Conservation (phyloP, 2,888 invertebrate species). For the Mechanitis mazaeus region DNA sequence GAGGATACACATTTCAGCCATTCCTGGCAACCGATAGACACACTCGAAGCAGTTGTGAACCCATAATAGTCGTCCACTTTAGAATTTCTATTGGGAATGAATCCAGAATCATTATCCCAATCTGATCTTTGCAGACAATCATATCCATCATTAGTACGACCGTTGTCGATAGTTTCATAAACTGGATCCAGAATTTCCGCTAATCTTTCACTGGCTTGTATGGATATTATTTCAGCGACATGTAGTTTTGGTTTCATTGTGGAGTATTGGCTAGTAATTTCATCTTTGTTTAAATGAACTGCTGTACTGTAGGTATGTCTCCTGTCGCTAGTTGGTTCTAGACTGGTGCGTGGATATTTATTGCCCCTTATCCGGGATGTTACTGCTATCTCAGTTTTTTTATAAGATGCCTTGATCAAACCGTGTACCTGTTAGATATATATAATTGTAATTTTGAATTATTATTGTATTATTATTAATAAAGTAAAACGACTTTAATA, state of each 20-base stretch:
- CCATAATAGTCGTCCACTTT: slow-evolving; percentile 53
- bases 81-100: slow-evolving; percentile 40
- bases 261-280: slow-evolving; percentile 44
- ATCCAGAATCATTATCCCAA: slow-evolving; percentile 43
- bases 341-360: slow-evolving; percentile 43
- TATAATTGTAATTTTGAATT: no score
- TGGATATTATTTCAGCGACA: slow-evolving; percentile 68
- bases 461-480: no score
- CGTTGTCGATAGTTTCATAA: slow-evolving; percentile 61
- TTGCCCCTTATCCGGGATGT: slow-evolving; percentile 55
- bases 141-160: slow-evolving; percentile 50
- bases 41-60: slow-evolving; percentile 57
- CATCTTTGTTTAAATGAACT: slow-evolving; percentile 41
- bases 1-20: slow-evolving; percentile 57
- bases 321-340: slow-evolving; percentile 45
- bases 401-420: slow-evolving; percentile 64
- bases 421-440: slow-evolving; percentile 49
- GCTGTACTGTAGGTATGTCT: slow-evolving; percentile 61
- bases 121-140: slow-evolving; percentile 51
- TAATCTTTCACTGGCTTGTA: slow-evolving; percentile 61
- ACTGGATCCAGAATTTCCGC: slow-evolving; percentile 67
- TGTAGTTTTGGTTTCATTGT: slow-evolving; percentile 53
- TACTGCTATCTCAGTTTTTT: slow-evolving; percentile 61
- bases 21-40: slow-evolving; percentile 59
- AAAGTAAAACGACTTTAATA: no score